Evolutionary conservation across 2,888 invertebrate species (phyloP), one percentile per base, ranked within the genome.

Genomic region (Morpho achilles): DNA sequence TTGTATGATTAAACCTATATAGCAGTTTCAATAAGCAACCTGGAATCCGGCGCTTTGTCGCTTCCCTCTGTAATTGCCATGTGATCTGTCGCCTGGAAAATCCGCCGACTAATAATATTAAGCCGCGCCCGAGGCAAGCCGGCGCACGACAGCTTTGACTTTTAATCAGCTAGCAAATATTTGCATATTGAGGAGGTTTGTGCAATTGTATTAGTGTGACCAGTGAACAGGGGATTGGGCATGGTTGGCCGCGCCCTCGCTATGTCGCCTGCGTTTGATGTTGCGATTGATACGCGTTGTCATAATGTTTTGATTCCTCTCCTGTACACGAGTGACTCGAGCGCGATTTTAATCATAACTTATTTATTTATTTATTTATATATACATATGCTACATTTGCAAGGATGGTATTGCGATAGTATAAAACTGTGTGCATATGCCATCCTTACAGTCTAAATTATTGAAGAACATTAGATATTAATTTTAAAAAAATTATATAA

Each of bases 151-250:
- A 81, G 82, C 83, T 80, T 81, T 84, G 81, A 84, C 87, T 87
- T 89, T 87, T 88, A 87, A 88, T 88, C 88, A 88, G 82, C 80
- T 74, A 70, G 79, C 87, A 85, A 87, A 89, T 83, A 86, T 88
- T 84, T 84, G 87, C 87, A 86, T 87, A 85, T 86, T 84, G 87
- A 87, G 86, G 75, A 86, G 78, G 69, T 68, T 56, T 88, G 88
- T 85, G 87, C 82, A 89, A 89, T 89, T 88, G 87, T 71, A 76
- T 89, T 85, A 88, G 84, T 64, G 79, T 77, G 76, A 67, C 69
- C 75, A 71, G 66, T 82, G 84, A 61, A 58, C 69, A 66, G 64
- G 58, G 66, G 64, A 82, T 82, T 76, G 78, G 62, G 61, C 59
- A 69, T 75, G 72, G 70, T 62, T 73, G 67, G 75, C 56, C 71